phyloP scores from a whole-genome alignment of 2,113 vertebrate species.

The Sitta europaea region DNA sequence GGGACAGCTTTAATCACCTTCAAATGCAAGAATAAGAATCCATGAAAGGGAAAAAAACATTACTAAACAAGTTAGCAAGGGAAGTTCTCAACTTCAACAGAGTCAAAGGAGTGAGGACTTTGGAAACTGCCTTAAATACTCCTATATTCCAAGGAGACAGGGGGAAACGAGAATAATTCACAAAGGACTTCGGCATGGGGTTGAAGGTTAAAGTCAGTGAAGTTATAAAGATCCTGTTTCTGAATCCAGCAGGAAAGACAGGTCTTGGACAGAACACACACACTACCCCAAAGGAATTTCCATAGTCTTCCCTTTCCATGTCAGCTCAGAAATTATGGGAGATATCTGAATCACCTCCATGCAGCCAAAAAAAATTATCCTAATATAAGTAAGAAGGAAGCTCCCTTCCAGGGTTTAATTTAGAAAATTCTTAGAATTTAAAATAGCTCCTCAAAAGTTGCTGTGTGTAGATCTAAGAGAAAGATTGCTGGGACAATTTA shows the following conservation, averaged over 20 bases:
- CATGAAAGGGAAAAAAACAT: not conserved
- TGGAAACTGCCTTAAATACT: not conserved
- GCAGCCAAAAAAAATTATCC: not conserved
- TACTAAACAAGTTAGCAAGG: not conserved
- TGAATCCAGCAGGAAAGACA: not conserved
- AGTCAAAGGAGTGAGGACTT: not conserved
- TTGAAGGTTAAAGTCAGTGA: not conserved
- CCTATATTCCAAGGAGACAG: not conserved
- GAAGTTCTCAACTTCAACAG: not conserved
- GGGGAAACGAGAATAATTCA: not conserved
- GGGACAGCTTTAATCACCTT: slow-evolving; percentile 15
- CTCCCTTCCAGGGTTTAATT: not conserved
- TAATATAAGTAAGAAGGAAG: not conserved
- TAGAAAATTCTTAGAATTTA: not conserved
- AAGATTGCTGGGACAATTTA: not conserved
- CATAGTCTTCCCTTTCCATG: not conserved
- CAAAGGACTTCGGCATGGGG: not conserved
- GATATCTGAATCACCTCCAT: not conserved
- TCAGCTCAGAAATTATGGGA: not conserved
- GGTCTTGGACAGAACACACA: not conserved
- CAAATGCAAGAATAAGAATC: not conserved
- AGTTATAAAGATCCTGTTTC: not conserved
- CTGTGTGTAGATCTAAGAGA: not conserved
- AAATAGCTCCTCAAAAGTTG: not conserved
- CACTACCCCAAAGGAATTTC: not conserved